Base-by-base conservation (phyloP, 2,888 invertebrate genomes). In the Lydus trimaculatus region DNA sequence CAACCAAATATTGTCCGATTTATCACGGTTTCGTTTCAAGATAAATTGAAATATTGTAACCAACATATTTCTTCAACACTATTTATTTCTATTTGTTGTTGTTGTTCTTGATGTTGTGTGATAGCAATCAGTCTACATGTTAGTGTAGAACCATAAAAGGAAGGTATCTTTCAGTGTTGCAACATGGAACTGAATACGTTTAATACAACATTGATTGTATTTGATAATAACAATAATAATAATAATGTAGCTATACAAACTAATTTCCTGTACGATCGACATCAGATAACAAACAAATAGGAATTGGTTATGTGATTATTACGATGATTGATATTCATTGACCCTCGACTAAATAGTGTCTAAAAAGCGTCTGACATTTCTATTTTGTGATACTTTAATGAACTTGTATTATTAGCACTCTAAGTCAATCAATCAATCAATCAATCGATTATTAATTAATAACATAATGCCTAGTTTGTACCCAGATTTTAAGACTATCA, bases 191-290 rank as follows among this genome's bases (percentile, higher is more conserved):
- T 25, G n/a, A 25, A 28, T 56, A 15, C 11, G 25, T 56, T 3
- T 13, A 28, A n/a, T 13, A 15, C 25, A 56, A 56, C 25, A 56
- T 25, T 56, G 56, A 56, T 56, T 56, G 28, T 56, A 48, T 48
- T 48, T 20, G 20, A 48, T 23, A 20, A 17, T 23, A 20, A 15
- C n/a, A n/a, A n/a, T n/a, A 17, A 48, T 48, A 48, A 48, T 23
- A 20, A 17, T 23, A 20, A 15, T 15, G 3, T 7, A 17, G 5
- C 56, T 28, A n/a, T 56, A 25, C 15, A 56, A 56, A 56, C 56
- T 25, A 56, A 56, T 56, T 56, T 56, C 56, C 56, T 56, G 28
- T 28, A 56, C 7, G 56, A 56, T 15, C 56, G 7, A 56, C 15
- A 56, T 56, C n/a, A 28, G 56, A 56, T 56, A 28, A 56, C 1